Conservation (phyloP, 2,113 vertebrate species). For the Panthera uncia region DNA sequence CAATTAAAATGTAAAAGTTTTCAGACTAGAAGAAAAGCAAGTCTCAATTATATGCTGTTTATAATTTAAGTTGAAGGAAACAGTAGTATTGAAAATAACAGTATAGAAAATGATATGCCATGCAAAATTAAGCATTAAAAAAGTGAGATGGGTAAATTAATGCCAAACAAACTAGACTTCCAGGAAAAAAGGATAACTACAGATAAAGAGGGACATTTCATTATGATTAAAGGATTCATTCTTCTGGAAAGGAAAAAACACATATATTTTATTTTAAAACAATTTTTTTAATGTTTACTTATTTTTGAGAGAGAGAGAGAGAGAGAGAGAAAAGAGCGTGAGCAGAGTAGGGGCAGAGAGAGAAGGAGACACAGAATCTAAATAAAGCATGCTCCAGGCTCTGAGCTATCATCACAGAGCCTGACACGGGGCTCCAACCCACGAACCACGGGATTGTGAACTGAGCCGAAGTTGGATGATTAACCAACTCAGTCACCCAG, state of each 20-base stretch:
- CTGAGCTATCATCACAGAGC: too few relatives aligned
- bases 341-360: too few relatives aligned
- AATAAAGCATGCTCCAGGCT: too few relatives aligned
- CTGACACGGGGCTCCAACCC: too few relatives aligned
- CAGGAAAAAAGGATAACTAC: background rate
- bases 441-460: too few relatives aligned
- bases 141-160: background rate
- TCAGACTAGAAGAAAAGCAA: background rate
- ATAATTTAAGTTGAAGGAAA: constrained; percentile 4
- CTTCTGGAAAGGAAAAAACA: background rate
- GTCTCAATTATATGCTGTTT: background rate
- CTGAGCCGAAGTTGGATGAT: too few relatives aligned
- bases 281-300: too few relatives aligned
- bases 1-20: background rate
- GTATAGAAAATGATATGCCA: background rate
- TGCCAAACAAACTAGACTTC: background rate
- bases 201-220: background rate
- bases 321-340: too few relatives aligned
- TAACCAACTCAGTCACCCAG: too few relatives aligned
- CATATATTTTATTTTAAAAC: background rate
- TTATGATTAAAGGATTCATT: background rate
- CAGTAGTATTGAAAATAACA: background rate
- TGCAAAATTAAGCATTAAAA: constrained; percentile 21
- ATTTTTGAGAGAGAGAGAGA: too few relatives aligned
- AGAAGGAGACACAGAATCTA: too few relatives aligned